Base-by-base conservation (phyloP, 2,113 vertebrate species). In the Chloropsis hardwickii region DNA sequence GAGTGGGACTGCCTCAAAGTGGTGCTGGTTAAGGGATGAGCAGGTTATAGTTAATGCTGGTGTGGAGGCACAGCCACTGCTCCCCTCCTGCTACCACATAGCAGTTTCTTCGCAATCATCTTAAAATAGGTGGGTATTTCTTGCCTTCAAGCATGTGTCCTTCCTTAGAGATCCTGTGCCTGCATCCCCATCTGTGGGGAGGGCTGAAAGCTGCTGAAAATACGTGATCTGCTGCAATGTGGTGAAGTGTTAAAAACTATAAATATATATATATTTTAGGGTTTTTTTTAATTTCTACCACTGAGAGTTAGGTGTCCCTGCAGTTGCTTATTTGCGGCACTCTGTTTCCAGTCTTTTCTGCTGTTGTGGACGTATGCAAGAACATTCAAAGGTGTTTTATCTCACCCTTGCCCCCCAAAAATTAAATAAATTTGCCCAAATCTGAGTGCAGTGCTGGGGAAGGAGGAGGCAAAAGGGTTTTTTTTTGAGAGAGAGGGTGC, bases 211-310 rank as follows among this genome's bases (percentile, higher is more conserved):
- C 74, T 54, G 70, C 70, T 62, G 81, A 80, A 84, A 82, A 51
- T 44, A 33, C 2, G 53, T 1, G 4, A 51, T 88, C 64, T 84
- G 37, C 77, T 95, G 31, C 4, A 6, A 40, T 47, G 79, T 69
- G 69, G 47, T 61, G n/a, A 85, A 90, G 64, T 88, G 74, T 67
- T 90, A 73, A 56, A 86, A 92, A 79, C 24, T 48, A 33, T 47
- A 77, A 60, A 62, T 93, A n/a, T 6, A 35, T 37, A 1, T 51
- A 1, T 24, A 12, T 37, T 58, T 42, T 33, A 2, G 2, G 2
- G 4, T n/a, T 35, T 45, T 62, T 57, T 20, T 57, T 3, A 11
- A 53, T 58, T 74, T 66, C 51, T 78, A 0, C 51, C 0, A 0
- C 31, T 42, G 35, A 13, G 6, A 54, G 21, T 51, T 51, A 31